A percentile compares a stretch with the other conserved stretches of the same genome.
Evolutionary conservation across 2,113 vertebrate genomes (phyloP).

Genomic region (Danio rerio): DNA sequence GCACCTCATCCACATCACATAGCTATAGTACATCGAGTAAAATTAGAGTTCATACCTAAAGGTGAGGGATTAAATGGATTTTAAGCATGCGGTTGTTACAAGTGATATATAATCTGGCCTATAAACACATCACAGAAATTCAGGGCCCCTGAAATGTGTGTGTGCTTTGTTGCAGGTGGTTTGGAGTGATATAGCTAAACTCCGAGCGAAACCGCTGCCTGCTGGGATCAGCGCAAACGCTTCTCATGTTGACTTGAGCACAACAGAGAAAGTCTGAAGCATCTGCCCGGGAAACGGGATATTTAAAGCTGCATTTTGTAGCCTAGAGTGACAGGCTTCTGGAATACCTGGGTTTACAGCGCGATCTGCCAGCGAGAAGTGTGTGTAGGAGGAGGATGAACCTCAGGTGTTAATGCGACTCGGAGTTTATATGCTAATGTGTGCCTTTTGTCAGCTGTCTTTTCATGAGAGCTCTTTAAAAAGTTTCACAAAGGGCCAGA

Average conservation of each 20-base stretch:
- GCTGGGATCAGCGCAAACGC: constrained; percentile 21
- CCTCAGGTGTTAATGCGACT: neutral
- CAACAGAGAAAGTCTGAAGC: neutral
- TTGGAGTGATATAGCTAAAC: neutral
- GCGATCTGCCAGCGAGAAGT: neutral
- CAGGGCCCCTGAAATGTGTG: no score
- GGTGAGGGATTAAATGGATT: neutral
- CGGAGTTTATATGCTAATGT: neutral
- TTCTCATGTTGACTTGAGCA: no score
- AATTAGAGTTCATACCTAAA: neutral
- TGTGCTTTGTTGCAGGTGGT: neutral
- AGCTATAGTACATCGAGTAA: neutral
- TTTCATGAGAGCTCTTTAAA: neutral
- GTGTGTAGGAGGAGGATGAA: neutral
- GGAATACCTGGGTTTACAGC: neutral
- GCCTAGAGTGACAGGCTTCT: neutral
- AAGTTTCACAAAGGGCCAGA: neutral
- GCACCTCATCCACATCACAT: neutral
- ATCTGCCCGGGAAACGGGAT: neutral
- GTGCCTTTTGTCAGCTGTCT: neutral
- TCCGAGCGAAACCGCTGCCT: constrained; percentile 1
- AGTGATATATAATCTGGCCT: neutral
- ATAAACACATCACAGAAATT: neutral
- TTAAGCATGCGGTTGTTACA: neutral
- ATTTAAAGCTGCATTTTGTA: constrained; percentile 36